These are phyloP conservation scores for Bombus balteatus DNA, from an alignment of 1,140 invertebrate genomes.

Conservation along the genomic window DNA sequence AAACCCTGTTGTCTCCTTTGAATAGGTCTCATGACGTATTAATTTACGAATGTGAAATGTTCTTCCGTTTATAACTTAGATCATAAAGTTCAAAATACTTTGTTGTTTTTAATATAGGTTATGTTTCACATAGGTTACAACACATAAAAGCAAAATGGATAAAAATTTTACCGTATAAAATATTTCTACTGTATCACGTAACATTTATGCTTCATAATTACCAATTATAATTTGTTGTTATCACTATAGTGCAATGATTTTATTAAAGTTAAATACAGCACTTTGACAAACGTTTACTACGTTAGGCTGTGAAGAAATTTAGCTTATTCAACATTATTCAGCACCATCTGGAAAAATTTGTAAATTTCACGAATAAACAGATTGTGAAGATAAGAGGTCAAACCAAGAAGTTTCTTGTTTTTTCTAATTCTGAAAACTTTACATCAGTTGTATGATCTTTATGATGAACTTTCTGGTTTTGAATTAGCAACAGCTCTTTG, in stretches of 20 bases:
- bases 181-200: background rate
- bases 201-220: background rate
- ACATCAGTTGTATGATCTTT: too few species aligned
- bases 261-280: background rate
- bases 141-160: background rate
- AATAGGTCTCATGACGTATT: slow-evolving; percentile 69
- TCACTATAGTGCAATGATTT: background rate
- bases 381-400: too few species aligned
- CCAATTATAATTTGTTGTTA: background rate
- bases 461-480: too few species aligned
- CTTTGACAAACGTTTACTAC: background rate
- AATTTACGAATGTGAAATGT: background rate
- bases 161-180: background rate
- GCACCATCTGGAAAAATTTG: too few species aligned
- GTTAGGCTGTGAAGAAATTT: background rate
- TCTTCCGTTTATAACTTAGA: too few species aligned
- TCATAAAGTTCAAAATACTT: background rate
- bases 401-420: too few species aligned
- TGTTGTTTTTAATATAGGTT: background rate
- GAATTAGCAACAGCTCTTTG: too few species aligned
- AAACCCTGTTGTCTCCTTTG: slow-evolving; percentile 76
- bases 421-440: too few species aligned
- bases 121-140: background rate
- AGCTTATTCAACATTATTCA: too few species aligned
- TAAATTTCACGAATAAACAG: too few species aligned